A percentile compares a stretch with the other conserved stretches of the same genome.
Conservation (phyloP, 2,797 vertebrate species). For the Phoeniculus purpureus region DNA sequence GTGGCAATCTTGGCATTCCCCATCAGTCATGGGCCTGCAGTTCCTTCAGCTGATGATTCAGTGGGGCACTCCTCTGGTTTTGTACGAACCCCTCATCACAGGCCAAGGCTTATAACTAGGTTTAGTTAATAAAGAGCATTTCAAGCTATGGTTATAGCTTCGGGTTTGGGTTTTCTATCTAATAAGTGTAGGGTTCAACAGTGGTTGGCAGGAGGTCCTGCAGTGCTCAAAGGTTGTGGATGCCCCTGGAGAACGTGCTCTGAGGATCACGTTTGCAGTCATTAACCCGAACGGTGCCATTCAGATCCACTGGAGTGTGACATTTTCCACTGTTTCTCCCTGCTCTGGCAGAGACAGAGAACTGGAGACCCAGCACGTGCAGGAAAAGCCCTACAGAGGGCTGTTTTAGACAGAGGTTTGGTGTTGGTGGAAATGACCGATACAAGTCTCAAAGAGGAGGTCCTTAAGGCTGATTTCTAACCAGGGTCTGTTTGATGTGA, state of each 20-base stretch:
- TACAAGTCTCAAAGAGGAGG: not conserved
- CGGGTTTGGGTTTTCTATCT: not conserved
- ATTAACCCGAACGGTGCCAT: not conserved
- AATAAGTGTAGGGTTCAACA: not conserved
- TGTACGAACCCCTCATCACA: not conserved
- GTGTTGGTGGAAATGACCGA: not conserved
- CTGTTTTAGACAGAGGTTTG: accelerated
- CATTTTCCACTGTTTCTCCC: not conserved
- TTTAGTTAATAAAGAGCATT: not conserved
- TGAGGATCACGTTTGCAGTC: not conserved
- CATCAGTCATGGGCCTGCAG: not conserved
- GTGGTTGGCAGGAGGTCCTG: not conserved
- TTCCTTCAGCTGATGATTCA: not conserved
- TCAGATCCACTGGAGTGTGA: not conserved
- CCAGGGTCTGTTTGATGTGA: not conserved
- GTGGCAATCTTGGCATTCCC: not conserved
- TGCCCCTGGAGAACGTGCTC: not conserved
- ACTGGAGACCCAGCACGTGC: accelerated
- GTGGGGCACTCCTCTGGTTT: not conserved
- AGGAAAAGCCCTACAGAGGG: not conserved
- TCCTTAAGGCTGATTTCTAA: not conserved
- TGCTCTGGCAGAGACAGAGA: not conserved
- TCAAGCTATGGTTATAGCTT: not conserved
- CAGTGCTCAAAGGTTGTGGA: not conserved
- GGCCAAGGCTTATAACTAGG: no score